phyloP scores from a whole-genome alignment of 2,888 invertebrate species.

The Chouioia cunea region DNA sequence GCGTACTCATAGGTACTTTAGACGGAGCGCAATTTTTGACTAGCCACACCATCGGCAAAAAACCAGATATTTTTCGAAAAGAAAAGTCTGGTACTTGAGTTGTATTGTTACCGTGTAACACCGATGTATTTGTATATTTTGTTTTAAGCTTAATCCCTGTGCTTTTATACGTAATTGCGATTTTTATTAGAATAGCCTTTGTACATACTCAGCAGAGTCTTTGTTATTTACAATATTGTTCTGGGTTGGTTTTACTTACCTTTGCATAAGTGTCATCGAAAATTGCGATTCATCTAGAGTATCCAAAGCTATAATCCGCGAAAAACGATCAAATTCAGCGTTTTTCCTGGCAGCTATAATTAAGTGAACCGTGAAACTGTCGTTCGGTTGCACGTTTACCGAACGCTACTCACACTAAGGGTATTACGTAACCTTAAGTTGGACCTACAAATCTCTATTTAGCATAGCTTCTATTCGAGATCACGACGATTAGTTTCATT shows the following conservation, averaged over 20 bases:
- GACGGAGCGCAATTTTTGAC: neutral
- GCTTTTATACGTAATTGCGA: neutral
- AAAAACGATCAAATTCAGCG: neutral
- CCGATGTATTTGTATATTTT: constrained; percentile 6
- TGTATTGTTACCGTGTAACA: constrained; percentile 43
- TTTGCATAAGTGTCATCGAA: constrained; percentile 1
- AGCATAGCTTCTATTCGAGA: constrained; percentile 1
- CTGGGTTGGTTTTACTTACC: constrained; percentile 8
- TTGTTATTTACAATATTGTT: too few relatives aligned
- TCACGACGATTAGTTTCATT: constrained; percentile 6
- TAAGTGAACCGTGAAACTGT: too few relatives aligned
- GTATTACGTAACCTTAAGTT: constrained; percentile 30
- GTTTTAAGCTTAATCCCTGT: neutral
- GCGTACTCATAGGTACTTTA: constrained; percentile 11
- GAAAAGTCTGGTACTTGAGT: constrained; percentile 37
- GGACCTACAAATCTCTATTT: constrained; percentile 13
- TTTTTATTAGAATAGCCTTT: constrained; percentile 3
- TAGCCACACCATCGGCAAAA: neutral
- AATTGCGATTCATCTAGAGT: constrained; percentile 20
- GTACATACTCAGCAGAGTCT: neutral
- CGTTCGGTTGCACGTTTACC: too few relatives aligned
- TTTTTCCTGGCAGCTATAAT: too few relatives aligned
- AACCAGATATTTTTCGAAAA: neutral
- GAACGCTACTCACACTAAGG: neutral
- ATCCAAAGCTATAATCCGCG: constrained; percentile 6